Conservation (phyloP, 2,113 vertebrate genomes). For the Tragelaphus imberbis region DNA sequence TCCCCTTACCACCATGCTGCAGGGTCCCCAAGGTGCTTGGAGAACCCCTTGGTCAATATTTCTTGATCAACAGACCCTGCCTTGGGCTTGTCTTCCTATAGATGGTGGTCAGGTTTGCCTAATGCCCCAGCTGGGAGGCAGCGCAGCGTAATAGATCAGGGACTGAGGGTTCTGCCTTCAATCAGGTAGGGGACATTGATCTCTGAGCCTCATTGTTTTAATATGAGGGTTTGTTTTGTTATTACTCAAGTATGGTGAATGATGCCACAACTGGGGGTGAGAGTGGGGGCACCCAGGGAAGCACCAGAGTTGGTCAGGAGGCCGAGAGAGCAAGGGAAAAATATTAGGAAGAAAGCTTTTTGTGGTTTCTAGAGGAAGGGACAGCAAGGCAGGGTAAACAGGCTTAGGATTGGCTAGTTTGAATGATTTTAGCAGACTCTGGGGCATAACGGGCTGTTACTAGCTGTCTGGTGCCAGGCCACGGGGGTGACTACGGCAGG, state of each 20-base stretch:
- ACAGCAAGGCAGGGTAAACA: background rate
- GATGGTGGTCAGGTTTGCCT: background rate
- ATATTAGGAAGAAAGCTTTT: background rate
- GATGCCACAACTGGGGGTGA: background rate
- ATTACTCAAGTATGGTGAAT: background rate
- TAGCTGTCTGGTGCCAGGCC: background rate
- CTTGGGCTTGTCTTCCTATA: background rate
- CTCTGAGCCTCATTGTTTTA: background rate
- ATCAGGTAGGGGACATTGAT: background rate
- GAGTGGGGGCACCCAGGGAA: accelerated
- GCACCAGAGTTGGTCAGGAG: background rate
- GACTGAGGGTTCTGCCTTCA: background rate
- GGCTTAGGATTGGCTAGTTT: background rate
- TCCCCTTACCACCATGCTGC: background rate
- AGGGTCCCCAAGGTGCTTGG: background rate
- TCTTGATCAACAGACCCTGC: background rate
- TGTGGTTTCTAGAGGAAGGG: background rate
- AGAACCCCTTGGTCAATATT: background rate
- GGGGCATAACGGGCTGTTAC: background rate
- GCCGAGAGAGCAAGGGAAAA: background rate
- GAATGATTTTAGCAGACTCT: background rate
- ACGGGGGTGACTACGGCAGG: background rate
- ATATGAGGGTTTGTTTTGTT: background rate
- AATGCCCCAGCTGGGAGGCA: background rate
- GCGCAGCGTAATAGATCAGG: background rate